Base-by-base conservation (phyloP, 1,140 invertebrate genomes). In the Euura saliciscinereae region DNA sequence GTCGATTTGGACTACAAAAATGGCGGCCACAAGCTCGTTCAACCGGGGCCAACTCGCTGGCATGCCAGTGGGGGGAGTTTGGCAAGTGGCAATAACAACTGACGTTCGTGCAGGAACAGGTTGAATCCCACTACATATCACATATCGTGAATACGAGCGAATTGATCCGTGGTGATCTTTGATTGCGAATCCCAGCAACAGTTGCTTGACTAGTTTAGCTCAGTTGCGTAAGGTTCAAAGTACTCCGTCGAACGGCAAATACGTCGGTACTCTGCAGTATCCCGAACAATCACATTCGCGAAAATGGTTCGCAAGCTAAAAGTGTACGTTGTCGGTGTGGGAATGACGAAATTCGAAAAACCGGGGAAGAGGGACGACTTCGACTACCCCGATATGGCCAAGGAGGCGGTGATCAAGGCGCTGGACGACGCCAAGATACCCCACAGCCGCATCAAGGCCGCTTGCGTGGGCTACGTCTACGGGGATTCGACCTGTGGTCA, bases 281-380 rank as follows among this genome's bases (percentile, higher is more conserved):
- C 1, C 28, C 28, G 28, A 28, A 28, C 28, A 28, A 28, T 28
- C 28, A 28, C 28, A 28, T 28, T 1, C 28, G 28, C 28, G 8
- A 87, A 82, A 75, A 90, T 90, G 89, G 83, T 81, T 5, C 71
- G 68, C 6, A 89, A 83, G 74, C 79, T 75, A 66, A 87, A 90
- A 85, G 96, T 99, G 44, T 99, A 93, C 87, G 96, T 99, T 71
- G 91, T 99, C 77, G 98, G 98, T 74, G 97, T 99, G 77, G 98
- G 97, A 71, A 99, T 99, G 98, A 99, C 98, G 43, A 98, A 96
- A 89, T 97, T 97, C 88, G 92, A 94, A 77, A 99, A 99, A 86
- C 98, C 98, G 44, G 96, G 95, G 43, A 89, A 88, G 65, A 89
- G 92, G 77, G 89, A 92, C 45, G 90, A 94, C 74, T 92, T 93